phyloP scores from a whole-genome alignment of 2,797 vertebrate genomes.

The Paramormyrops hopkinsi region DNA sequence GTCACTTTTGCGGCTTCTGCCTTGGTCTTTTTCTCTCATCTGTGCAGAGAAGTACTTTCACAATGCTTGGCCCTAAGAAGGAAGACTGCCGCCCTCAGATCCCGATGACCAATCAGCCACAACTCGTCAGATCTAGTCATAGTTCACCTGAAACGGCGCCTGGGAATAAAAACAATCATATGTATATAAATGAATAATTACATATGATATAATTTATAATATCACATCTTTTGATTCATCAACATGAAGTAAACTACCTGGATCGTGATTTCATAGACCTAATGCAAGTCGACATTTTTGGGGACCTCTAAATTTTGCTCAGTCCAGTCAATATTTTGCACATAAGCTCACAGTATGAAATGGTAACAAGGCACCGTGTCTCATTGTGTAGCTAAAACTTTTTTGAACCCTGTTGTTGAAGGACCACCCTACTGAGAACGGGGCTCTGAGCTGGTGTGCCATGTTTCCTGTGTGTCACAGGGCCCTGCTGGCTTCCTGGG shows the following conservation, averaged over 20 bases:
- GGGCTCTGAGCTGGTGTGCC: not conserved
- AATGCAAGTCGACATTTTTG: not conserved
- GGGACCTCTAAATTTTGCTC: not conserved
- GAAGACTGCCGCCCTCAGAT: not conserved
- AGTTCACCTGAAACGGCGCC: not conserved
- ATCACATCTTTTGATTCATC: not conserved
- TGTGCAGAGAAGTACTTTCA: not conserved
- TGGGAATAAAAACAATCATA: not conserved
- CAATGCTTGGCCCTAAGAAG: not conserved
- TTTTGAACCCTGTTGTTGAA: not conserved
- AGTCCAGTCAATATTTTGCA: not conserved
- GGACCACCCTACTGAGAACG: not conserved
- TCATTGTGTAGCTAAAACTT: not conserved
- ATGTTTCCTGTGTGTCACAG: conserved; percentile 55
- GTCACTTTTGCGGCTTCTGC: not conserved
- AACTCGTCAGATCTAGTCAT: not conserved
- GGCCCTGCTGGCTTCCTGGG: conserved; percentile 83
- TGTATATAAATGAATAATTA: not conserved
- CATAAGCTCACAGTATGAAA: not conserved
- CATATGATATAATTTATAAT: not conserved
- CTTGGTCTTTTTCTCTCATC: not conserved
- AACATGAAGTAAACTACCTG: not conserved
- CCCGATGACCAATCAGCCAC: not conserved
- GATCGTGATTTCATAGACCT: not conserved
- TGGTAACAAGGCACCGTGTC: not conserved